Evolutionary conservation across 2,797 vertebrate species (phyloP).

Genomic region (Dipus sagitta): DNA sequence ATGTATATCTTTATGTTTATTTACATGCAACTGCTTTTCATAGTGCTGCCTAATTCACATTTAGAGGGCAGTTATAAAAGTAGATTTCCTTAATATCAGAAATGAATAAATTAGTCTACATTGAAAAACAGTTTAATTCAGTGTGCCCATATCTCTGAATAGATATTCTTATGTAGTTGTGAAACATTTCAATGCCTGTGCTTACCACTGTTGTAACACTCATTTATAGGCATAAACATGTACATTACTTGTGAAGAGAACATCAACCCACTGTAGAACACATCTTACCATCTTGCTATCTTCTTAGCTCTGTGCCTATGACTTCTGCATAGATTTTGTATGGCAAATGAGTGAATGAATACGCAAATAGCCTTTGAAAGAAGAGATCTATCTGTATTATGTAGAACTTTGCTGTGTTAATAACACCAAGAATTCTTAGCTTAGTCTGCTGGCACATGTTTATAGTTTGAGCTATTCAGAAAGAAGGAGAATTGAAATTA

Average conservation of each 20-base stretch:
- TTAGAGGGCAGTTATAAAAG: constrained; percentile 41
- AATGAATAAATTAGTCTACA: constrained; percentile 45
- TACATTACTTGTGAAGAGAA: not conserved
- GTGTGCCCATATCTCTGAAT: not conserved
- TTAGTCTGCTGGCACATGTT: not conserved
- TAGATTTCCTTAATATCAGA: constrained; percentile 18
- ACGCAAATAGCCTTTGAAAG: not conserved
- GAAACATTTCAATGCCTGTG: not conserved
- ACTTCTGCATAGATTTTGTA: not conserved
- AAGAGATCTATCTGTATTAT: not conserved
- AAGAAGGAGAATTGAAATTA: not conserved
- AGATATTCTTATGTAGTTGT: not conserved
- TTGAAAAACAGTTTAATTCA: constrained; percentile 40
- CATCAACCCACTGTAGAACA: not conserved
- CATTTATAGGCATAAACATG: not conserved
- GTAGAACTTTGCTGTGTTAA: not conserved
- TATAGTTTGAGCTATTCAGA: not conserved
- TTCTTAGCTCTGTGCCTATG: not conserved
- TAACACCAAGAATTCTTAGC: not conserved
- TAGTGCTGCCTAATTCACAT: constrained; percentile 42
- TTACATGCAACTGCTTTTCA: constrained; percentile 3
- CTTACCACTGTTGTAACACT: not conserved
- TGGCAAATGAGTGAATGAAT: not conserved
- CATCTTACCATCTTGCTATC: not conserved
- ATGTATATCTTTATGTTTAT: not conserved